Conservation (phyloP, 2,888 invertebrate genomes). For the Lasioglossum pauxillum region DNA sequence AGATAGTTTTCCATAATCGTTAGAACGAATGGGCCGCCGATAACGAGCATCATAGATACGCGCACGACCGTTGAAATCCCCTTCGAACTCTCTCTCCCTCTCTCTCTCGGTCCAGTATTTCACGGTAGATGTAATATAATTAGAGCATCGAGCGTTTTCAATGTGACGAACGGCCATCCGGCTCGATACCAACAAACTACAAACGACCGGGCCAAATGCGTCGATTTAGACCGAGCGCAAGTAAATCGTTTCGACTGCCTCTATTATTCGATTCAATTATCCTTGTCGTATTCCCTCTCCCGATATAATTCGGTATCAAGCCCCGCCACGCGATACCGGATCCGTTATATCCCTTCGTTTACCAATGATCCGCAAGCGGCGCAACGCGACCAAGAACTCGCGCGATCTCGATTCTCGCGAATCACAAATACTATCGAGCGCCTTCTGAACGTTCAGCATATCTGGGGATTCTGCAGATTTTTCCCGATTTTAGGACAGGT, state of each 20-base stretch:
- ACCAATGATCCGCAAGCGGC: background rate
- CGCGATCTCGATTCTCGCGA: background rate
- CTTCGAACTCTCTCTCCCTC: background rate
- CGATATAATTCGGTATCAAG: conserved; percentile 4
- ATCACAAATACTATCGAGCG: too few relatives aligned
- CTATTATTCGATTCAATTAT: conserved; percentile 25
- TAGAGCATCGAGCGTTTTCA: conserved; percentile 5
- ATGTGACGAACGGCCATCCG: conserved; percentile 14
- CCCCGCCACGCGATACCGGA: background rate
- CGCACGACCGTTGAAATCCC: conserved; percentile 38
- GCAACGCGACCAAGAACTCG: background rate
- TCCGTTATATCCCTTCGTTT: background rate
- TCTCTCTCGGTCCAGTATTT: conserved; percentile 28
- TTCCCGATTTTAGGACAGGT: too few relatives aligned
- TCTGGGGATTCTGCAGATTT: too few relatives aligned
- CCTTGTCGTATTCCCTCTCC: background rate
- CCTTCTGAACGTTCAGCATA: too few relatives aligned
- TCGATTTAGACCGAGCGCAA: background rate
- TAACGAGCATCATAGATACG: conserved; percentile 51
- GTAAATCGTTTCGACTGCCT: conserved; percentile 43
- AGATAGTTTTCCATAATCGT: conserved; percentile 53
- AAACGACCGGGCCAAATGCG: background rate
- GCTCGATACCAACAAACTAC: background rate
- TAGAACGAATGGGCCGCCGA: conserved; percentile 40
- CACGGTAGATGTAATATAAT: conserved; percentile 47